Percentiles rank a stretch among this genome's conserved stretches.
phyloP scores from a whole-genome alignment of 2,888 invertebrate species.

The Carpatolechia fugitivella region DNA sequence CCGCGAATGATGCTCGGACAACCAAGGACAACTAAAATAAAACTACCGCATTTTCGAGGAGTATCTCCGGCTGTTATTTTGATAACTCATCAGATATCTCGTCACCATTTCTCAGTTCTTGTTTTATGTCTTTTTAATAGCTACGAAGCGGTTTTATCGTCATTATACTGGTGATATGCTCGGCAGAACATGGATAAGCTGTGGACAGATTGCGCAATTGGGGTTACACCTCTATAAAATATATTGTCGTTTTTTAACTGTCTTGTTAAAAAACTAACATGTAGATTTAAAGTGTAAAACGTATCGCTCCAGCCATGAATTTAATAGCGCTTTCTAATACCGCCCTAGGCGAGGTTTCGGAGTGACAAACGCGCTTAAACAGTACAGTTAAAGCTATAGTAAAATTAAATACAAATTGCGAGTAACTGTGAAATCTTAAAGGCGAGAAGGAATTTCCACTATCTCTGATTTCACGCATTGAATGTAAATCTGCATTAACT shows the following conservation, averaged over 20 bases:
- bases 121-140: constrained; percentile 18
- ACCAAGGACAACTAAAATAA: constrained; percentile 67
- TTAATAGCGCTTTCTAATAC: background rate
- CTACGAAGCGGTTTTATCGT: constrained; percentile 13
- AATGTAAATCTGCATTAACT: constrained; percentile 12
- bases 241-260: background rate
- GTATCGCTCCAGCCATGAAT: background rate
- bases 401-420: background rate
- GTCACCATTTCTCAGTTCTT: constrained; percentile 13
- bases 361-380: background rate
- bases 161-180: constrained; percentile 13
- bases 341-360: background rate
- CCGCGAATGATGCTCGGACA: constrained; percentile 62
- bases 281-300: constrained; percentile 1
- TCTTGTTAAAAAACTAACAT: constrained; percentile 3
- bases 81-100: constrained; percentile 21
- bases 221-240: constrained; percentile 4
- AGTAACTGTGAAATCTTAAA: background rate
- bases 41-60: constrained; percentile 39
- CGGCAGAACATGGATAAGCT: constrained; percentile 6
- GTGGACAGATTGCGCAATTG: constrained; percentile 8
- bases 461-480: constrained; percentile 7
- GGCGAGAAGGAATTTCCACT: background rate
- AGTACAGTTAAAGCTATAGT: background rate
- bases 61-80: constrained; percentile 22